phyloP scores from a whole-genome alignment of 35 echinoderm and acorn worm species.

The Ophioderma brevispina region DNA sequence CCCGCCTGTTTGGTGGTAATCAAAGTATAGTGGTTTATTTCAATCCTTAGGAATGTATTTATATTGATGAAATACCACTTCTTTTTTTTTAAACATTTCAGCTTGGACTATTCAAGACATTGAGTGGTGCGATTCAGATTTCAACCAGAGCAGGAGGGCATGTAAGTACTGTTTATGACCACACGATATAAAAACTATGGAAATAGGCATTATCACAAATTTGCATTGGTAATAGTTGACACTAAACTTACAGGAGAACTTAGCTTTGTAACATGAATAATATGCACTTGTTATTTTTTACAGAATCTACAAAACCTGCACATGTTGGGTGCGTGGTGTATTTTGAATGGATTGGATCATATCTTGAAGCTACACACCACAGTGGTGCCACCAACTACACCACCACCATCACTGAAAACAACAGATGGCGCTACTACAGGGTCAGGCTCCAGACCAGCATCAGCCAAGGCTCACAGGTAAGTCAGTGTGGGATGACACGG shows the following conservation, averaged over 20 bases:
- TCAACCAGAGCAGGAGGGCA: conserved; percentile 95
- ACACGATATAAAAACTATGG: too few species aligned
- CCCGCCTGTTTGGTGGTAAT: too few species aligned
- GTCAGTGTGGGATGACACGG: too few species aligned
- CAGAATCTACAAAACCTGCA: conserved; percentile 97
- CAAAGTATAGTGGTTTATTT: too few species aligned
- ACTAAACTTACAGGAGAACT: too few species aligned
- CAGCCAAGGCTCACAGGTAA: conserved; percentile 12
- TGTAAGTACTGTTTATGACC: too few species aligned
- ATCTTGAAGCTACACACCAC: conserved; percentile 76
- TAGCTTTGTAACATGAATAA: too few species aligned
- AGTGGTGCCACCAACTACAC: conserved; percentile 28
- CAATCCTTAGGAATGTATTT: too few species aligned
- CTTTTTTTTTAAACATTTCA: conserved; percentile 17
- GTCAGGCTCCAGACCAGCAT: conserved; percentile 3
- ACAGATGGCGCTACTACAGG: conserved; percentile 1
- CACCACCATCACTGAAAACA: not conserved
- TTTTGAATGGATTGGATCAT: conserved; percentile 81
- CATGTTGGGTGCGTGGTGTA: conserved; percentile 98
- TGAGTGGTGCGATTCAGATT: conserved; percentile 53
- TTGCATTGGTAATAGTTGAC: too few species aligned
- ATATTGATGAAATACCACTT: not conserved
- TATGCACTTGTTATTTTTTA: not conserved
- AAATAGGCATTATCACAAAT: too few species aligned
- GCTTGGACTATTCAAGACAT: conserved; percentile 78